Evolutionary conservation across 2,797 vertebrate species (phyloP), one percentile per base, ranked within the genome.

Genomic region (Spatula versicolor): DNA sequence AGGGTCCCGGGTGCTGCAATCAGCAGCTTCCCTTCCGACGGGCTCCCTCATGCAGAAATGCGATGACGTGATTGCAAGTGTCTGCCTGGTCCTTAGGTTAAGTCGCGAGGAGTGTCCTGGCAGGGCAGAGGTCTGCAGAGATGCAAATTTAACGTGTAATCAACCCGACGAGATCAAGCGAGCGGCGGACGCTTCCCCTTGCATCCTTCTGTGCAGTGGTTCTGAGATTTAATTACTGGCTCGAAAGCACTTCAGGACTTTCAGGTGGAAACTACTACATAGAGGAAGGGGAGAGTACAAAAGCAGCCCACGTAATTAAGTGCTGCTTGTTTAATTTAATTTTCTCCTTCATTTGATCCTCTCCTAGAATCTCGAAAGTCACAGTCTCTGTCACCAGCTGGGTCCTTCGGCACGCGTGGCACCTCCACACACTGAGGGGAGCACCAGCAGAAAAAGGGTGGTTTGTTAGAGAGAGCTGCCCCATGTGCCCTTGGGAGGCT

Each of bases 271-370:
- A 88, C 89, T 93, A 83, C 94, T 89, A 92, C 28, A 46, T 1
- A 78, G 92, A 96, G 88, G 86, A 88, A 96, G 71, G 59, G 80
- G 85, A 67, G 87, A 96, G 83, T 66, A 95, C 95, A 96, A 92
- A 96, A 96, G 80, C 91, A 94, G 69, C 83, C 92, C 78, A 86
- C 71, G 13, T 94, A 94, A 95, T 95, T 94, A 96, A 96, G 92
- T 94, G 92, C 95, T 96, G 93, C 86, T 95, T 96, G 92, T 96
- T 97, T 88, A 94, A 96, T 96, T 96, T 92, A 90, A 96, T 95
- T 97, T 96, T 96, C 85, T 94, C 86, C 95, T 96, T 95, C 96
- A 95, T 93, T 96, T 96, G 94, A 96, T 94, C 85, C 86, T 96
- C 91, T 97, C 74, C 90, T 73, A 78, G 90, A 88, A 88, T 88